Evolutionary conservation across 2,113 vertebrate genomes (phyloP).

Genomic region (Osmerus eperlanus): DNA sequence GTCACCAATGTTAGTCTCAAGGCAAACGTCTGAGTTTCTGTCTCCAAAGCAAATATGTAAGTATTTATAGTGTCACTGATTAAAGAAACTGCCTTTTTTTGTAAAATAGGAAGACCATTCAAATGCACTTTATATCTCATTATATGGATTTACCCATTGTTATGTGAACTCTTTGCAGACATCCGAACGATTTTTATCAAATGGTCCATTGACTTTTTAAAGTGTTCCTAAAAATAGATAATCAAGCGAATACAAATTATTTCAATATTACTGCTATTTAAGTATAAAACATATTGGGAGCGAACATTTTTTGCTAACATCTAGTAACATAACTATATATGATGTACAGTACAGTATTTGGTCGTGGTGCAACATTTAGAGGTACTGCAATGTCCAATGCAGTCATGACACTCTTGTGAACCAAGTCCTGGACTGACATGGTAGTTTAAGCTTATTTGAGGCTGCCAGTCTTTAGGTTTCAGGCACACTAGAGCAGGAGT

Average conservation of each 20-base stretch:
- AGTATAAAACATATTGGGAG: no score
- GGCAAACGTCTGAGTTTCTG: constrained; percentile 22
- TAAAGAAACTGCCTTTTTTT: constrained; percentile 24
- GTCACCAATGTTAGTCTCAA: constrained; percentile 12
- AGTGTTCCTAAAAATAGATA: constrained; percentile 11
- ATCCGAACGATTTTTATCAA: neutral
- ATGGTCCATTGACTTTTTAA: neutral
- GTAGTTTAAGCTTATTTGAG: neutral
- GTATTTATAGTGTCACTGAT: constrained; percentile 34
- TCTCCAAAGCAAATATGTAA: constrained; percentile 33
- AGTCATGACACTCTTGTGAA: neutral
- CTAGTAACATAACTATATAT: no score
- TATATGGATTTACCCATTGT: neutral
- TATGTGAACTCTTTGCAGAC: constrained; percentile 4
- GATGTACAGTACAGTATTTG: no score
- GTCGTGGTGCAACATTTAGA: neutral
- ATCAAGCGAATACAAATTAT: neutral
- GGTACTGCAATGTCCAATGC: neutral
- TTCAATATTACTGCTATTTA: neutral
- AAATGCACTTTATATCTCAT: constrained; percentile 11
- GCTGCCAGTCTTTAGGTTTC: constrained; percentile 11
- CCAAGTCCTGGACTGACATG: neutral
- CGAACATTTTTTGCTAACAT: no score
- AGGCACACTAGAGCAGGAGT: constrained; percentile 12
- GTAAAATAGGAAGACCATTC: constrained; percentile 23